phyloP scores from a whole-genome alignment of 1,140 invertebrate species.

The Drosophila tropicalis region DNA sequence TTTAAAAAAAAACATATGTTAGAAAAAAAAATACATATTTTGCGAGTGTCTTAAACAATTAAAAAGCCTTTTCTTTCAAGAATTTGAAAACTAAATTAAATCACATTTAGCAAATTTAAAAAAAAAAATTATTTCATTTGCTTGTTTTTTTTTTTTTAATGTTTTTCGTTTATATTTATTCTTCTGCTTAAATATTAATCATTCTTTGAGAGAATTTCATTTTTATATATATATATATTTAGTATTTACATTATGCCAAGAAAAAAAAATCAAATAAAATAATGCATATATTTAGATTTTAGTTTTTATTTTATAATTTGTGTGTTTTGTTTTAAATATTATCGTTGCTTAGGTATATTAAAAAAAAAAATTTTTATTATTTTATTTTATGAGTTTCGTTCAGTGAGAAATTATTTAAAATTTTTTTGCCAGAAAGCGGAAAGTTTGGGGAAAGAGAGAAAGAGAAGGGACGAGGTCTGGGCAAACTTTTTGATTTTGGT shows the following conservation, averaged over 20 bases:
- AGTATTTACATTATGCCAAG: constrained; percentile 60
- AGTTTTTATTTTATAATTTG: constrained; percentile 28
- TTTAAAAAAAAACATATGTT: constrained; percentile 8
- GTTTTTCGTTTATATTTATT: constrained; percentile 14
- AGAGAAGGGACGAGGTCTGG: constrained; percentile 15
- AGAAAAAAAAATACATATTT: constrained; percentile 34
- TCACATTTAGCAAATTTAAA: constrained; percentile 72
- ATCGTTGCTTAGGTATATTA: constrained; percentile 62
- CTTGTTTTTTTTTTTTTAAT: constrained; percentile 16
- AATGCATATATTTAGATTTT: constrained; percentile 29
- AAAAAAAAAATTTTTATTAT: constrained; percentile 63
- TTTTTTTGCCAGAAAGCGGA: background rate
- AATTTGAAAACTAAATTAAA: constrained; percentile 73
- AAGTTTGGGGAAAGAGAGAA: constrained; percentile 5
- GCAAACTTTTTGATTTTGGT: too few species aligned
- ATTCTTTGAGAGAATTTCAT: constrained; percentile 13
- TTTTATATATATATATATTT: constrained; percentile 61
- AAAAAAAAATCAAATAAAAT: constrained; percentile 37
- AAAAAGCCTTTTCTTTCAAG: constrained; percentile 68
- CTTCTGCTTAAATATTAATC: constrained; percentile 12
- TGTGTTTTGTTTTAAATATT: constrained; percentile 19
- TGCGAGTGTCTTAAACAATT: constrained; percentile 55
- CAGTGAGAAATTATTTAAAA: constrained; percentile 41
- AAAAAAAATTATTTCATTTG: constrained; percentile 35
- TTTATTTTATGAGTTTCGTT: constrained; percentile 13